A percentile compares a stretch with the other conserved stretches of the same genome.
Evolutionary conservation across 2,113 vertebrate genomes (phyloP).

Genomic region (Zosterops hypoxanthus): DNA sequence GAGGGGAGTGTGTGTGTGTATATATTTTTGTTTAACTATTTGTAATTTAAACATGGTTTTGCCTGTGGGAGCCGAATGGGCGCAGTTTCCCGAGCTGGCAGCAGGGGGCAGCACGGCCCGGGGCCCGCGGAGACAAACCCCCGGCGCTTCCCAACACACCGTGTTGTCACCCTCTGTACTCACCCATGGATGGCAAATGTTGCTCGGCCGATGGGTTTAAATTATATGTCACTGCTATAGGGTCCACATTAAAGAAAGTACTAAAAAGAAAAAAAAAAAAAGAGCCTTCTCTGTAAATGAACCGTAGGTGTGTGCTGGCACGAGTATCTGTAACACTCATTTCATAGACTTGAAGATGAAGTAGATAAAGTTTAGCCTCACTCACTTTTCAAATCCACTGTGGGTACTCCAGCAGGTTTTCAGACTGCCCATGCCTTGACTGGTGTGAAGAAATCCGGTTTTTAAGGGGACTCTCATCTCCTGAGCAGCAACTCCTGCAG

Average conservation of each 20-base stretch:
- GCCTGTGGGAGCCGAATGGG: fast-evolving
- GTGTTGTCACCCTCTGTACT: neutral
- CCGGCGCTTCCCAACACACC: neutral
- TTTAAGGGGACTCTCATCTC: constrained; percentile 88
- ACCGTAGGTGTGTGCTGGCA: neutral
- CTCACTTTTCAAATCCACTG: constrained; percentile 86
- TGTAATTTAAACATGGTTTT: fast-evolving
- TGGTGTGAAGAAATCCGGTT: constrained; percentile 83
- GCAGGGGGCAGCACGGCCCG: constrained; percentile 52
- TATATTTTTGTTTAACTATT: neutral
- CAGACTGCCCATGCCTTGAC: constrained; percentile 83
- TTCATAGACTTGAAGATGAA: neutral
- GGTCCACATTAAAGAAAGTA: constrained; percentile 83
- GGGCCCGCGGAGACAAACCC: neutral
- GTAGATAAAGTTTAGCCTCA: neutral
- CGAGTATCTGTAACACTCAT: fast-evolving
- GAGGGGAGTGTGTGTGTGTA: neutral
- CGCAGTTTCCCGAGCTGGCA: neutral
- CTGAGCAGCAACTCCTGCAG: constrained; percentile 90
- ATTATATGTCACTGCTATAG: constrained; percentile 78
- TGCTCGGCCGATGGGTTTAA: constrained; percentile 64
- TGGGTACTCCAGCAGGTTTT: constrained; percentile 84
- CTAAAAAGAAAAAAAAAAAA: constrained; percentile 62
- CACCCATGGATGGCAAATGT: constrained; percentile 57
- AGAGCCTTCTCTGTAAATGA: neutral